Evolutionary conservation across 2,888 invertebrate genomes (phyloP), one percentile per base, ranked within the genome.

Genomic region (Hyposoter didymator): DNA sequence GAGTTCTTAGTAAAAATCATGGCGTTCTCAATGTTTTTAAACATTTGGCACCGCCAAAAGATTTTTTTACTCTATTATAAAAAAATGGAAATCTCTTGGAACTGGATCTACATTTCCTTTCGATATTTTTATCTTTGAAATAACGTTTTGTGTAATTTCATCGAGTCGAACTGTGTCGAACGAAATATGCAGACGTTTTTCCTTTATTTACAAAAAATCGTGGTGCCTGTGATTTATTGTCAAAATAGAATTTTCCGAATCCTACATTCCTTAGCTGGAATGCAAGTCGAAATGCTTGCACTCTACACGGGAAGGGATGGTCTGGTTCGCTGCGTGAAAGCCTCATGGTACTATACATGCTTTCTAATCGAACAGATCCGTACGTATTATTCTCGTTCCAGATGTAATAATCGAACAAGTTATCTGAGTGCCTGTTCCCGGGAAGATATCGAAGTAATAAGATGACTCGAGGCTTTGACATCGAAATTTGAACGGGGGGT

Each of bases 381-480:
- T 52, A 28, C 55, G 74, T 35, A 73, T n/a, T 66, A 55, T 45
- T 43, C 39, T 70, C 81, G 59, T 69, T 76, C 69, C 62, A 66
- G 76, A 78, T 81, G 39, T 76, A 84, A 84, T 76, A 84, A 81
- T 67, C 84, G 72, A 76, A 52, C 75, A 69, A 75, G 69, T 78
- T 79, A 39, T 35, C 70, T 49, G 62, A 39, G 22, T 47, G 59
- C 45, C 67, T 35, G 66, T 76, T 49, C 55, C 39, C 32, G 59
- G 17, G 79, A 79, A 82, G 64, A 78, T 80, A 84, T 76, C 75
- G 75, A 72, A 76, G 70, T 76, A 80, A 76, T 32, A 73, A 78
- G 69, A 62, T 62, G 64, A 62, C 80, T 79, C 47, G 49, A 64
- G 45, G 75, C 70, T 64, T 52, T 67, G 47, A 39, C 45, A 66